Evolutionary conservation across 2,888 invertebrate species (phyloP).

Genomic region (Cerastis leucographa): DNA sequence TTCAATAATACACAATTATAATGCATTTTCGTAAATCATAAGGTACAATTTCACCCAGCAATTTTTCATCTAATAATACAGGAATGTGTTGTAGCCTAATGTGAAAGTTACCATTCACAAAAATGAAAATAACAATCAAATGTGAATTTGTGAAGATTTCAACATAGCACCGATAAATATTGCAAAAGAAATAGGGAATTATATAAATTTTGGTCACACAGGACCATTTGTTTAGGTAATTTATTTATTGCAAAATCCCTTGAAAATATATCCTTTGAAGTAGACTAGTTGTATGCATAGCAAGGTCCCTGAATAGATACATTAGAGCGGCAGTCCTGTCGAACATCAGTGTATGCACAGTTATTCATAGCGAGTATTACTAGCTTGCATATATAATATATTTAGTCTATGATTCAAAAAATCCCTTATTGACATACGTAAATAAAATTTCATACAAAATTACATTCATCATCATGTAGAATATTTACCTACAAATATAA

Average conservation of each 20-base stretch:
- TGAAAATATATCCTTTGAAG: slow-evolving; percentile 42
- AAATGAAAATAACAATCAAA: slow-evolving; percentile 50
- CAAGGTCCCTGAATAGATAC: slow-evolving; percentile 18
- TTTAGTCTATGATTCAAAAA: slow-evolving; percentile 56
- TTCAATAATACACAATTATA: slow-evolving; percentile 78
- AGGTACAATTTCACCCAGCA: slow-evolving; percentile 67
- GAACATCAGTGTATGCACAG: slow-evolving; percentile 28
- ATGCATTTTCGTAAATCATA: slow-evolving; percentile 71
- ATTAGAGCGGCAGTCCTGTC: neutral
- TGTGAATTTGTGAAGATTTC: slow-evolving; percentile 43
- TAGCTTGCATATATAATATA: slow-evolving; percentile 38
- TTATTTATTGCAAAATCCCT: slow-evolving; percentile 34
- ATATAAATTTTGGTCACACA: slow-evolving; percentile 14
- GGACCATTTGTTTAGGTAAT: slow-evolving; percentile 14
- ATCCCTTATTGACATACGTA: slow-evolving; percentile 55
- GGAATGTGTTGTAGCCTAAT: slow-evolving; percentile 77
- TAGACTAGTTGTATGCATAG: slow-evolving; percentile 49
- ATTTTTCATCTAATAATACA: slow-evolving; percentile 71
- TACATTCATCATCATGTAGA: slow-evolving; percentile 57
- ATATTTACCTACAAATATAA: slow-evolving; percentile 63
- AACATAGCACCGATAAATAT: slow-evolving; percentile 60
- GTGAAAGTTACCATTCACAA: slow-evolving; percentile 57
- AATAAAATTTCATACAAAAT: slow-evolving; percentile 65
- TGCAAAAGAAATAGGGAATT: slow-evolving; percentile 36
- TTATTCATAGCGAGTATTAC: slow-evolving; percentile 43